Evolutionary conservation across 2,888 invertebrate genomes (phyloP).

Genomic region (Lithophane semibrunnea): DNA sequence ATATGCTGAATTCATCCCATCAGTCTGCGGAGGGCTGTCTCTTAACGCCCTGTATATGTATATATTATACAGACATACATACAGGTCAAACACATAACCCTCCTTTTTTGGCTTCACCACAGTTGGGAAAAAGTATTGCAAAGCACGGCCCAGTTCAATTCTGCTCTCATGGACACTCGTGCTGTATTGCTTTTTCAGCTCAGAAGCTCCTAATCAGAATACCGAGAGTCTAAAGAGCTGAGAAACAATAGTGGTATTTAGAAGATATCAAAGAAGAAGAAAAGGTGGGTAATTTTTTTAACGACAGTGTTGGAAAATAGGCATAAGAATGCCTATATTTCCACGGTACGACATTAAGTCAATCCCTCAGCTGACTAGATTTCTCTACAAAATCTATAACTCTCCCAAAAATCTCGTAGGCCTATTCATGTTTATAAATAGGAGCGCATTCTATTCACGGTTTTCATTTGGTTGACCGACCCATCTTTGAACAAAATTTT

Average conservation of each 20-base stretch:
- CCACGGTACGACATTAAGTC: not conserved
- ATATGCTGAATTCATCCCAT: no score
- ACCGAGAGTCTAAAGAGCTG: not conserved
- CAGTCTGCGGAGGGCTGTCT: no score
- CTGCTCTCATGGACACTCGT: not conserved
- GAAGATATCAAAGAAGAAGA: not conserved
- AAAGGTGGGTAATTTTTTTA: not conserved
- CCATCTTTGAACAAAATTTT: slow-evolving; percentile 33
- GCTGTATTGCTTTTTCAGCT: not conserved
- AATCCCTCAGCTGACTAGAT: slow-evolving; percentile 54
- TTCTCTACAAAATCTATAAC: slow-evolving; percentile 54
- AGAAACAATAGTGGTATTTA: not conserved
- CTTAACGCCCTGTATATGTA: no score
- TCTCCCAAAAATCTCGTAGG: slow-evolving; percentile 64
- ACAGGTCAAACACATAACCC: no score
- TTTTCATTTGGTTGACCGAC: slow-evolving; percentile 62
- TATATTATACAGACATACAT: no score
- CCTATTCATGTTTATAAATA: slow-evolving; percentile 70
- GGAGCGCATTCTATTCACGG: slow-evolving; percentile 18
- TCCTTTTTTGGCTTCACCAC: no score
- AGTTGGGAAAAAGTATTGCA: not conserved
- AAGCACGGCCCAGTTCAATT: not conserved
- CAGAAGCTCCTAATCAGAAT: not conserved
- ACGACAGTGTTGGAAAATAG: not conserved
- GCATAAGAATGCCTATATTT: not conserved